A percentile compares a stretch with the other conserved stretches of the same genome.
Conservation (phyloP, 2,113 vertebrate genomes). For the Bolborhynchus lineola region DNA sequence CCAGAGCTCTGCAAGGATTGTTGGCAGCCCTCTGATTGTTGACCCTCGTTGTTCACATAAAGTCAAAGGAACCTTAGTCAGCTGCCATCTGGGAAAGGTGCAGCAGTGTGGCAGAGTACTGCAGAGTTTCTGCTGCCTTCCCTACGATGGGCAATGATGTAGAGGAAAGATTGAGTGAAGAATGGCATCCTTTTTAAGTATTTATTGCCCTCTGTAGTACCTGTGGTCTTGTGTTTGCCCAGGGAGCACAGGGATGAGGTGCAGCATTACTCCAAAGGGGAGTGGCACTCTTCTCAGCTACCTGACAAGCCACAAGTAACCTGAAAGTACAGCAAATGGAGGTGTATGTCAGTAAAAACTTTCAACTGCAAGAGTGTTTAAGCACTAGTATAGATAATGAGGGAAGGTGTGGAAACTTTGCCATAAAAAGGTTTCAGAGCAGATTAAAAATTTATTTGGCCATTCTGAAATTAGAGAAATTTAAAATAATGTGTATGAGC, state of each 20-base stretch:
- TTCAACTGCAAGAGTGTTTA: not conserved
- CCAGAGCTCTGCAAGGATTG: not conserved
- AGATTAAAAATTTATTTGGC: not conserved
- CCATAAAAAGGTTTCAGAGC: not conserved
- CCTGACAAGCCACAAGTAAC: not conserved
- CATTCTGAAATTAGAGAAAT: not conserved
- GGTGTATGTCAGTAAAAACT: not conserved
- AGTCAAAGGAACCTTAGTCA: not conserved
- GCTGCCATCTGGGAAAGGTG: not conserved
- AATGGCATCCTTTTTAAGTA: not conserved
- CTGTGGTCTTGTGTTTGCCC: not conserved
- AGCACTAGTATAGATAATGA: not conserved
- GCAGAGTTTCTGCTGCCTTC: not conserved
- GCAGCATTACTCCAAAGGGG: not conserved
- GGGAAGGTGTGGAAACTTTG: not conserved
- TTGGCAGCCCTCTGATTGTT: not conserved
- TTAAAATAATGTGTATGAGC: not conserved
- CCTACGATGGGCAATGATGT: rapidly evolving
- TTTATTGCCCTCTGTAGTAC: not conserved
- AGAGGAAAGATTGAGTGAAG: not conserved
- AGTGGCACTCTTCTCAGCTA: not conserved
- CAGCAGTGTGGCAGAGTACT: no score
- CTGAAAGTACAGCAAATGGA: not conserved
- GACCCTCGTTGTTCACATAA: rapidly evolving
- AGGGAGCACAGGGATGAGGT: not conserved